These are phyloP conservation scores for Frankliniella fusca DNA, from an alignment of 2,888 invertebrate genomes.

Conservation along the genomic window DNA sequence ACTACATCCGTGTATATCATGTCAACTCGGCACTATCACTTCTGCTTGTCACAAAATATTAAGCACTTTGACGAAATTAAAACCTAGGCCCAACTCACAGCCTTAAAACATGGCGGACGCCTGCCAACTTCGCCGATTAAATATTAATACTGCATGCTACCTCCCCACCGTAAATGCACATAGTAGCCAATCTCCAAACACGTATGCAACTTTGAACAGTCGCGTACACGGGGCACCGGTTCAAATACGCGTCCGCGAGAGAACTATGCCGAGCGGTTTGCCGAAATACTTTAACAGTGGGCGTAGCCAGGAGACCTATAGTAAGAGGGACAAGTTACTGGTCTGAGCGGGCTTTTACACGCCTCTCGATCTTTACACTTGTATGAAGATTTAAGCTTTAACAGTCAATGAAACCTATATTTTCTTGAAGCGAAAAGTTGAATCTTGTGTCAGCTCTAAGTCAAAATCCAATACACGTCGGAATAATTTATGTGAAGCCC, in stretches of 20 bases:
- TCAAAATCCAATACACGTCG: no score
- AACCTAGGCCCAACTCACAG: slow-evolving; percentile 21
- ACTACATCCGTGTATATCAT: not conserved
- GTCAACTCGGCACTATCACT: slow-evolving; percentile 1
- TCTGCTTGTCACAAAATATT: not conserved
- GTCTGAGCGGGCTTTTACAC: no score
- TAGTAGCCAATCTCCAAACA: slow-evolving; percentile 20
- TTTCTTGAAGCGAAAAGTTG: no score
- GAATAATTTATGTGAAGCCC: no score
- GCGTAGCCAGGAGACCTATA: no score
- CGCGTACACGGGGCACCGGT: not conserved
- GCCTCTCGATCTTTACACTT: no score
- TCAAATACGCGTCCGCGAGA: not conserved
- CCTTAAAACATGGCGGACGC: slow-evolving; percentile 22
- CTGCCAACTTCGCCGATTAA: slow-evolving; percentile 26
- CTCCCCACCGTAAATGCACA: slow-evolving; percentile 24
- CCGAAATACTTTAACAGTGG: slow-evolving; percentile 23
- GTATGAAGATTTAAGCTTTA: no score
- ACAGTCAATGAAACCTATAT: no score
- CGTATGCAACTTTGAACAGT: not conserved
- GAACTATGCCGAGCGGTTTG: not conserved
- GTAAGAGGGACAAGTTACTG: no score
- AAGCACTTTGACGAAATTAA: slow-evolving; percentile 18
- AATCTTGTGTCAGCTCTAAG: no score
- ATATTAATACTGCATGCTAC: slow-evolving; percentile 26